Percentiles rank a stretch among this genome's conserved stretches.
phyloP scores from a whole-genome alignment of 23 tunicate species.

The Trididemnum miniatum region DNA sequence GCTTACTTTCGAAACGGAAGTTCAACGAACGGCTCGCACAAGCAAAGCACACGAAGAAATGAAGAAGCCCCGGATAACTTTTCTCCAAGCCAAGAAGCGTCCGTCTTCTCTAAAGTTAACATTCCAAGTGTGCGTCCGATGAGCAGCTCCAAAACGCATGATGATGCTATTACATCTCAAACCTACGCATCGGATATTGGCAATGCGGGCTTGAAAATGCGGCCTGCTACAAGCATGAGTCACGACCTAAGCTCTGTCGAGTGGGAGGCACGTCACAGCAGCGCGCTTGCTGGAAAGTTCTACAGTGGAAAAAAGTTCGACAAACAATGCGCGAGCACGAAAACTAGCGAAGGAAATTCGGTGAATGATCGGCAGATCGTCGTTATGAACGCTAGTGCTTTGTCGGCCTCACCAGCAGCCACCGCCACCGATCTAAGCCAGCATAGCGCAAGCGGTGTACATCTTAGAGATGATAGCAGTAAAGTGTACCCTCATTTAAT shows the following conservation, averaged over 20 bases:
- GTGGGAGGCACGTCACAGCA: conserved; percentile 41
- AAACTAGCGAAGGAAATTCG: background rate
- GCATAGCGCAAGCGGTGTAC: background rate
- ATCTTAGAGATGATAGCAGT: background rate
- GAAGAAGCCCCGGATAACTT: no score
- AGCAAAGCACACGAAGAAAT: no score
- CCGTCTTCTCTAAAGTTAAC: no score
- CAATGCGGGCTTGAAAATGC: conserved; percentile 40
- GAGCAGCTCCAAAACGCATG: no score
- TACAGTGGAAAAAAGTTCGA: conserved; percentile 23
- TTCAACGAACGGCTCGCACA: no score
- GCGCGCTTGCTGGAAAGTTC: background rate
- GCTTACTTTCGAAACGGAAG: no score
- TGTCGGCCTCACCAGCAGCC: conserved; percentile 20
- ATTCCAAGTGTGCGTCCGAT: no score
- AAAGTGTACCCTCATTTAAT: conserved; percentile 39
- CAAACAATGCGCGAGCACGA: background rate
- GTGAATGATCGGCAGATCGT: conserved; percentile 9
- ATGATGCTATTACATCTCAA: background rate
- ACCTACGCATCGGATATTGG: conserved; percentile 39
- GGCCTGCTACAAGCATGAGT: conserved; percentile 46
- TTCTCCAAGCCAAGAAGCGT: no score
- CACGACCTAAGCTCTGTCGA: conserved; percentile 21
- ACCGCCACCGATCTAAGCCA: conserved; percentile 22
- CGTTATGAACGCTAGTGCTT: conserved; percentile 16